phyloP scores from a whole-genome alignment of 2,888 invertebrate species.

The Habrosyne pyritoides region DNA sequence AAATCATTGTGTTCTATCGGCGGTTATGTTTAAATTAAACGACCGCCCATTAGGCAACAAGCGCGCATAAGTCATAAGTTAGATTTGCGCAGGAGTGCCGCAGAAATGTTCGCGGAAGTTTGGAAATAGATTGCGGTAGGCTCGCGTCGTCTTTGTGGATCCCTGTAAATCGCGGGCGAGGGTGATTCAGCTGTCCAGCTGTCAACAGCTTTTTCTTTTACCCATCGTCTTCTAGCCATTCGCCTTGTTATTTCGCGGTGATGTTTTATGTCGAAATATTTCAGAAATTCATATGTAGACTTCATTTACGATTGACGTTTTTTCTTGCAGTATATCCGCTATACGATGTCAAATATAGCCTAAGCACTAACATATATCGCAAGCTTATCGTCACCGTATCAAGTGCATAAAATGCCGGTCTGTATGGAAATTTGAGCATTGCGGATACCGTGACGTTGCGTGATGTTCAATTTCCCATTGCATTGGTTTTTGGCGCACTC shows the following conservation, averaged over 20 bases:
- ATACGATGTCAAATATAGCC: no score
- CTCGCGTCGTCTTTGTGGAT: slow-evolving; percentile 23
- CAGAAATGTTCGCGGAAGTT: slow-evolving; percentile 32
- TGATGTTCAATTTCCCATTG: no score
- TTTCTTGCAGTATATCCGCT: no score
- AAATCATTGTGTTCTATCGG: neutral
- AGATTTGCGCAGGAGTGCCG: slow-evolving; percentile 4
- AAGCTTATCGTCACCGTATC: no score
- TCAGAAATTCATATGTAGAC: no score
- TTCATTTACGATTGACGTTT: no score
- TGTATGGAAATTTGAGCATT: no score
- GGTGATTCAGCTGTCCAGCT: neutral
- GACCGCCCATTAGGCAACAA: neutral
- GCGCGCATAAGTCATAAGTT: neutral
- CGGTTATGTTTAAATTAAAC: neutral
- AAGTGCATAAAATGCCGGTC: no score
- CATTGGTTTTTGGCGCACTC: no score
- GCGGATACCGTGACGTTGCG: no score
- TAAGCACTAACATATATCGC: no score
- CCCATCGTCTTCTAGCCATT: neutral
- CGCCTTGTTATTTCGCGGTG: neutral
- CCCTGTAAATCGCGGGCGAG: slow-evolving; percentile 14
- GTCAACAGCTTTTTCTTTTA: neutral
- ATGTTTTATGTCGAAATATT: neutral
- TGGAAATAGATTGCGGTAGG: slow-evolving; percentile 33